phyloP scores from a whole-genome alignment of 2,113 vertebrate genomes.

The Podarcis muralis region DNA sequence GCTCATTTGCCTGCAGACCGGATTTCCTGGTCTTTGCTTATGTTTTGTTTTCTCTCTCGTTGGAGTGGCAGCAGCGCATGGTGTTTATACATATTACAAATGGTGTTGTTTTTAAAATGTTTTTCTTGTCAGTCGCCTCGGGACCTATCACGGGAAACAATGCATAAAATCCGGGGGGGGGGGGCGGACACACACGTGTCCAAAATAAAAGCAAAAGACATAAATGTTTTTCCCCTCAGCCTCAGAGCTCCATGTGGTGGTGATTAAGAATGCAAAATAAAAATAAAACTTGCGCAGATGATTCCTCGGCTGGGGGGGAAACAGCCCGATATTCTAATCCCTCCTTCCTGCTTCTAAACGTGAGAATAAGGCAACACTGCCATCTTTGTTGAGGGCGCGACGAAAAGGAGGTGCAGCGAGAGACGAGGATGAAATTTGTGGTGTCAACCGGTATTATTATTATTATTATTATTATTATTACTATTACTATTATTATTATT shows the following conservation, averaged over 20 bases:
- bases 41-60: neutral
- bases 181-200: neutral
- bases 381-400: neutral
- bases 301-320: neutral
- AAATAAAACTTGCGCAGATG: neutral
- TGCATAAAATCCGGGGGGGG: neutral
- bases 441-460: neutral
- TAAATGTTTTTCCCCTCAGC: neutral
- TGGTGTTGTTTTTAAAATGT: rapidly evolving
- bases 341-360: neutral
- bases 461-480: too few relatives aligned
- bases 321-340: neutral
- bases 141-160: too few relatives aligned
- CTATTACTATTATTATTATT: too few relatives aligned
- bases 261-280: neutral
- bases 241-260: too few relatives aligned
- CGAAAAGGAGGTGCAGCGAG: neutral
- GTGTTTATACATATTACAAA: neutral
- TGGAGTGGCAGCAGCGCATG: neutral
- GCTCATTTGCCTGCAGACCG: neutral
- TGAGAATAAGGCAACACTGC: neutral
- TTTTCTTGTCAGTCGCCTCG: too few relatives aligned
- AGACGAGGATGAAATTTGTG: neutral
- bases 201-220: neutral
- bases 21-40: neutral